Evolutionary conservation across 2,888 invertebrate species (phyloP), one percentile per base, ranked within the genome.

Genomic region (Galeruca laticollis): DNA sequence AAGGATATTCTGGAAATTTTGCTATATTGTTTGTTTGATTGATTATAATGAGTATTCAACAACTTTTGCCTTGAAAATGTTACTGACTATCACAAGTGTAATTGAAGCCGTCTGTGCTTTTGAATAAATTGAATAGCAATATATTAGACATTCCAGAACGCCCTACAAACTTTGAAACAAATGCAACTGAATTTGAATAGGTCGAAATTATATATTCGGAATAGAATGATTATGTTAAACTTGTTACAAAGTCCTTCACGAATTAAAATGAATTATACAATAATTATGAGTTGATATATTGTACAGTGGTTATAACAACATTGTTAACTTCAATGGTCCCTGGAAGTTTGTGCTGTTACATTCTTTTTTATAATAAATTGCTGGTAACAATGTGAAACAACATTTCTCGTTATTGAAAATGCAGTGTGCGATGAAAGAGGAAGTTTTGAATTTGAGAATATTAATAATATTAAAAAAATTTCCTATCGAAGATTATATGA

Each of bases 141-240:
- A 6, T 43, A 43, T n/a, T 4, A n/a, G 43, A n/a, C 13, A 15
- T 43, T 13, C 43, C n/a, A 4, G 0, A 2, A 15, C n/a, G 33
- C 9, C 13, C n/a, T 43, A 43, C 2, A 40, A 43, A 43, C 43
- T 43, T 6, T 15, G 5, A 13, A 43, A 43, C 5, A n/a, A 43
- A 43, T 13, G 43, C 15, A 43, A 43, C 43, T n/a, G 6, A 43
- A 13, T n/a, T n/a, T 43, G 15, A 43, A 15, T 43, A n/a, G 43
- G 43, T 40, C 40, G 21, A 51, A 21, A 51, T 51, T 51, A 51
- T 51, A 51, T 5, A 51, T 20, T 51, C 40, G 21, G 11, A 51
- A n/a, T 21, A 5, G 11, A 51, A 20, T 51, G 13, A 13, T 51
- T 54, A n/a, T 31, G 26, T 26, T 6, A 6, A n/a, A 11, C 31